phyloP scores from a whole-genome alignment of 2,888 invertebrate species.

The Corythucha ciliata region DNA sequence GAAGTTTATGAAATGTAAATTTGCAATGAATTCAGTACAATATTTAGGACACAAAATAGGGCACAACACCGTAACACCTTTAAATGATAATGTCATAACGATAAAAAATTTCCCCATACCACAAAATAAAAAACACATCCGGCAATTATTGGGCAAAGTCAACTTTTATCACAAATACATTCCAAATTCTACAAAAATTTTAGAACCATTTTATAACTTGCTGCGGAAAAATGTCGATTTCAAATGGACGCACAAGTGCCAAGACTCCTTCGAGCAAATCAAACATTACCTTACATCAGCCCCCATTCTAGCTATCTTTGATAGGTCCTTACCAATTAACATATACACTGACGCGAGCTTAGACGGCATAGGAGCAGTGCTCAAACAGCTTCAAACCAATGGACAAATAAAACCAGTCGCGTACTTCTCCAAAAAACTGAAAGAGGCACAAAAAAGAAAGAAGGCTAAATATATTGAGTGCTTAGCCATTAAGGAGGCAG shows the following conservation, averaged over 20 bases:
- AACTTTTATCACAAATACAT: constrained; percentile 13
- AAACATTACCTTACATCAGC: neutral
- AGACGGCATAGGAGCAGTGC: too few relatives aligned
- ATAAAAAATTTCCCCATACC: constrained; percentile 5
- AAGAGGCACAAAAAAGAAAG: too few relatives aligned
- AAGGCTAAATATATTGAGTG: too few relatives aligned
- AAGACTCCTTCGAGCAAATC: neutral
- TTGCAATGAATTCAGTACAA: constrained; percentile 3
- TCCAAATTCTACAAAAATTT: constrained; percentile 1
- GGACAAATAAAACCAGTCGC: too few relatives aligned
- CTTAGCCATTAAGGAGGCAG: too few relatives aligned
- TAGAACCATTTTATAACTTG: constrained; percentile 9
- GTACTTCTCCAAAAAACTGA: too few relatives aligned
- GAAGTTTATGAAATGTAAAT: constrained; percentile 5
- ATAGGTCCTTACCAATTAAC: too few relatives aligned
- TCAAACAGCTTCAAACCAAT: too few relatives aligned
- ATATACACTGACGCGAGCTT: too few relatives aligned
- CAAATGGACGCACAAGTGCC: neutral
- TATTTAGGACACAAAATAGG: constrained; percentile 12
- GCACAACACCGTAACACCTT: constrained; percentile 9
- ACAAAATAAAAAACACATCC: constrained; percentile 4
- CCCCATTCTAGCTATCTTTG: constrained; percentile 4
- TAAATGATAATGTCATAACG: constrained; percentile 5
- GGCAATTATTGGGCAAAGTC: constrained; percentile 13
- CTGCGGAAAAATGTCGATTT: constrained; percentile 6